Percentiles rank a stretch among this genome's conserved stretches.
Evolutionary conservation across 2,888 invertebrate species (phyloP).

Genomic region (Lithosia quadra): DNA sequence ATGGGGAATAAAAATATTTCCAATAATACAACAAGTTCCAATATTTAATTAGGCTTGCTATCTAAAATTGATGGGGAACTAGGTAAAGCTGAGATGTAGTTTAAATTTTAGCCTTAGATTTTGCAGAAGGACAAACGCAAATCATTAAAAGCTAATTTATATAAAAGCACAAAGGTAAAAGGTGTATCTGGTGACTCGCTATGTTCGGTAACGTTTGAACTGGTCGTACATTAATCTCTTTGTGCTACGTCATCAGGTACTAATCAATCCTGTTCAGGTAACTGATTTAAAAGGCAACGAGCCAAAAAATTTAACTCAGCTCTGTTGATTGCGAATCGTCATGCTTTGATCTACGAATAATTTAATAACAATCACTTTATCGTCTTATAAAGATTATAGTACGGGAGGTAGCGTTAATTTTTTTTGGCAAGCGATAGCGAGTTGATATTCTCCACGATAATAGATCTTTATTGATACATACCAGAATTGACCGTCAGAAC

Average conservation of each 20-base stretch:
- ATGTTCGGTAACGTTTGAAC: conserved; percentile 23
- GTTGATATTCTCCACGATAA: too few relatives aligned
- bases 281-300: conserved; percentile 68
- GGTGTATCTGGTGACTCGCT: conserved; percentile 37
- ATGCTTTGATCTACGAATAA: conserved; percentile 19
- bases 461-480: too few relatives aligned
- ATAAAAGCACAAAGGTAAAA: conserved; percentile 26
- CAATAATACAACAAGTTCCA: neutral
- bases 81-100: neutral
- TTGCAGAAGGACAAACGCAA: neutral
- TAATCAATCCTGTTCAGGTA: conserved; percentile 72
- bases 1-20: too few relatives aligned
- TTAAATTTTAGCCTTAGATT: neutral
- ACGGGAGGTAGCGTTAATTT: too few relatives aligned
- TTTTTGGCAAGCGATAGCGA: too few relatives aligned
- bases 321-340: conserved; percentile 19
- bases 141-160: conserved; percentile 26
- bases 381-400: too few relatives aligned
- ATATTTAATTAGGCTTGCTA: neutral
- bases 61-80: neutral
- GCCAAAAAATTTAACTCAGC: conserved; percentile 51
- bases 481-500: too few relatives aligned
- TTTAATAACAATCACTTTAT: conserved; percentile 16
- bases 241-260: conserved; percentile 73
- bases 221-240: conserved; percentile 66